Conservation (phyloP, 2,888 invertebrate genomes). For the Trissolcus japonicus region DNA sequence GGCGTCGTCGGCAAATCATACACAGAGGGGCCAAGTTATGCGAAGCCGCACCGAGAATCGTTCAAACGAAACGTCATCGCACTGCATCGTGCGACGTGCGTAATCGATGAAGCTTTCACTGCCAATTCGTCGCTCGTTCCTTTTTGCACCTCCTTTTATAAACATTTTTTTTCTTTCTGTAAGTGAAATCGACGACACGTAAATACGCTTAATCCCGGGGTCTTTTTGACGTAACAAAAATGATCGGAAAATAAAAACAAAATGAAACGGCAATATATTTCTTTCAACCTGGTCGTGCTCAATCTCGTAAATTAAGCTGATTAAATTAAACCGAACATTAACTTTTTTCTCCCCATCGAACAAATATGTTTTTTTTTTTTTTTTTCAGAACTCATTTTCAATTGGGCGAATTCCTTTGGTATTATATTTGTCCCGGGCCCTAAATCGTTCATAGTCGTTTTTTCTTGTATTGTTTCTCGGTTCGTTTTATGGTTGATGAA, state of each 20-base stretch:
- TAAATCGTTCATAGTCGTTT: constrained; percentile 25
- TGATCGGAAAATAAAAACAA: constrained; percentile 6
- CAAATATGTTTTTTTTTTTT: no score
- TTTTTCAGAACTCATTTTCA: no score
- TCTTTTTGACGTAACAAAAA: constrained; percentile 18
- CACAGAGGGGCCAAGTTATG: constrained; percentile 50
- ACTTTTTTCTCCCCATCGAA: no score
- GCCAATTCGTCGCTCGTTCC: constrained; percentile 20
- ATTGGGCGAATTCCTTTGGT: no score
- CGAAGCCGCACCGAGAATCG: constrained; percentile 37
- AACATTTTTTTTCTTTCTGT: constrained; percentile 15
- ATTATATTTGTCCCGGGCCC: constrained; percentile 1
- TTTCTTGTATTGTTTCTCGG: constrained; percentile 31
- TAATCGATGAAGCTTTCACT: constrained; percentile 51
- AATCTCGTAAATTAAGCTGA: no score
- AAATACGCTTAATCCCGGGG: constrained; percentile 19
- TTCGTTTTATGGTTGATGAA: constrained; percentile 45
- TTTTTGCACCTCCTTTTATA: not conserved
- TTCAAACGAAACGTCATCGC: constrained; percentile 44
- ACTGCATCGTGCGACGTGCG: constrained; percentile 37
- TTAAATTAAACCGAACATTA: no score
- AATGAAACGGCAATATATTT: no score
- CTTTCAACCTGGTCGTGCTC: no score
- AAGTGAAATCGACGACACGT: constrained; percentile 26
- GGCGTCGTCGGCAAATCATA: constrained; percentile 47